Percentiles rank a stretch among this genome's conserved stretches.
Conservation (phyloP, 2,797 vertebrate species). For the Galagoides demidoff region DNA sequence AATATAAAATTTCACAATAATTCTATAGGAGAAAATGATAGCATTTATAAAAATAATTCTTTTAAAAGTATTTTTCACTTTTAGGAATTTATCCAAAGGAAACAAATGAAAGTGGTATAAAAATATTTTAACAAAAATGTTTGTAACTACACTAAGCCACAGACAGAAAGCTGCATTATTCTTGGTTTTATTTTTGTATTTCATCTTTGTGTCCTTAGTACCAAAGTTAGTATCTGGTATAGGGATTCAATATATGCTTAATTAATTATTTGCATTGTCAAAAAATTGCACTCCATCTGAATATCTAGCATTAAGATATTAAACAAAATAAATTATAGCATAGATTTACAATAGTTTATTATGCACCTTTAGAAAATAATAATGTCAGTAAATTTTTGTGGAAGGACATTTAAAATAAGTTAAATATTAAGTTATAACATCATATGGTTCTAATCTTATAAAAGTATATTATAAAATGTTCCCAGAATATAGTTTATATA, state of each 20-base stretch:
- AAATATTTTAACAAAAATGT: constrained; percentile 48
- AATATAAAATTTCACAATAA: neutral
- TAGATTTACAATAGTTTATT: constrained; percentile 7
- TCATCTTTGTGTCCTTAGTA: neutral
- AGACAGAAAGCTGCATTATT: neutral
- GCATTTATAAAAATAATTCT: constrained; percentile 37
- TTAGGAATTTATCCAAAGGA: constrained; percentile 7
- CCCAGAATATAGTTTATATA: constrained; percentile 3
- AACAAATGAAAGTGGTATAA: neutral
- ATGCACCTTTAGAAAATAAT: constrained; percentile 51
- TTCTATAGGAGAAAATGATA: neutral
- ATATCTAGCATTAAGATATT: neutral
- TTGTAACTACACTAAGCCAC: neutral
- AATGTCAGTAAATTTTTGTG: neutral
- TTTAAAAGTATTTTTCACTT: constrained; percentile 38
- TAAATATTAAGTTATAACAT: neutral
- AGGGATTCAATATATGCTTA: neutral
- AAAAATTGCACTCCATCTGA: neutral
- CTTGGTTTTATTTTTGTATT: neutral
- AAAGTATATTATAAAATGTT: constrained; percentile 41
- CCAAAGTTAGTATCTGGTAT: neutral
- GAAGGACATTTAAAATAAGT: neutral
- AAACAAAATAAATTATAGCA: neutral
- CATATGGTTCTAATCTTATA: constrained; percentile 31
- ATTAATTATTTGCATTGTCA: neutral